phyloP scores from a whole-genome alignment of 2,113 vertebrate species.

The Baryphthengus martii region DNA sequence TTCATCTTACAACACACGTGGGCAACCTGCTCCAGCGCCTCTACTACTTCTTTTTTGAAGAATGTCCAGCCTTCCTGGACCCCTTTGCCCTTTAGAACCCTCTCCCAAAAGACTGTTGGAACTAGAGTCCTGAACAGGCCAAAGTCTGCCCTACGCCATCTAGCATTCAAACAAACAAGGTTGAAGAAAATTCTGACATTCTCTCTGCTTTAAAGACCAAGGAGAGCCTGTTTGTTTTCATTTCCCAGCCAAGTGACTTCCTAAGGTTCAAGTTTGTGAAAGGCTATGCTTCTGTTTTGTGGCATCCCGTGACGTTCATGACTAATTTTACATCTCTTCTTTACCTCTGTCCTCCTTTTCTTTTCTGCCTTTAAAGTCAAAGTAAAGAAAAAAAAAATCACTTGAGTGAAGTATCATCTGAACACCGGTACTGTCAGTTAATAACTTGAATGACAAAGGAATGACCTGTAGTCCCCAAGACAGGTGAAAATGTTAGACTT shows the following conservation, averaged over 20 bases:
- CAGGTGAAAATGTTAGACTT: background rate
- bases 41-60: too few relatives aligned
- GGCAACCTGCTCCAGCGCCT: too few relatives aligned
- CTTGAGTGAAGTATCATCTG: background rate
- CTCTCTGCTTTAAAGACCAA: background rate
- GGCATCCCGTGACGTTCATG: background rate
- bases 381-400: background rate
- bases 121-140: too few relatives aligned
- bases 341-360: background rate
- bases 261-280: background rate
- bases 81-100: too few relatives aligned
- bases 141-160: too few relatives aligned
- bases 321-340: background rate
- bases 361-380: background rate
- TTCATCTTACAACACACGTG: too few relatives aligned
- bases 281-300: background rate
- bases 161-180: background rate
- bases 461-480: background rate
- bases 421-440: background rate
- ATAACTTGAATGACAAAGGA: background rate
- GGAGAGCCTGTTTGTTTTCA: background rate
- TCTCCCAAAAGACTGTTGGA: too few relatives aligned
- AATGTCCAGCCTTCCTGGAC: too few relatives aligned
- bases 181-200: background rate
- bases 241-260: background rate